These are phyloP conservation scores for Stenchaetothrips biformis DNA, from an alignment of 2,888 invertebrate species.

Conservation along the genomic window DNA sequence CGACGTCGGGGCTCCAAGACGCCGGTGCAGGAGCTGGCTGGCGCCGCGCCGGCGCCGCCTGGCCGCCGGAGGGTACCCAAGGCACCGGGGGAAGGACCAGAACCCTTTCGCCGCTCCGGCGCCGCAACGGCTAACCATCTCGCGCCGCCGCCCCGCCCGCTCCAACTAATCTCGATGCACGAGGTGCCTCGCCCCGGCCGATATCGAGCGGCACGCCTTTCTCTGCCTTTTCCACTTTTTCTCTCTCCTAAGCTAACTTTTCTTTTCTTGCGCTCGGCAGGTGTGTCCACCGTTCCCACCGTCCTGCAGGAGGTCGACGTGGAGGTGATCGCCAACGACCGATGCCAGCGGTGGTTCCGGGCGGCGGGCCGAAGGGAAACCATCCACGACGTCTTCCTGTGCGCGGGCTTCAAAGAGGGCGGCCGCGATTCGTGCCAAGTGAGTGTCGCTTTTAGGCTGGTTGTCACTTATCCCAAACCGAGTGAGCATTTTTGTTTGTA, in stretches of 20 bases:
- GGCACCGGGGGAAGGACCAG: not conserved
- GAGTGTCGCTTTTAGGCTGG: constrained; percentile 30
- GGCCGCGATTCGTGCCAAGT: constrained; percentile 58
- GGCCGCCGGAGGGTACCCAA: too few species aligned
- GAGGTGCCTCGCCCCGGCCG: not conserved
- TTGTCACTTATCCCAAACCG: not conserved
- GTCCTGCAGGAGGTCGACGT: constrained; percentile 59
- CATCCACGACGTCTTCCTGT: constrained; percentile 89
- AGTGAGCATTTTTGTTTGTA: not conserved
- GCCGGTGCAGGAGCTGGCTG: not conserved
- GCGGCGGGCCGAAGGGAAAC: constrained; percentile 84
- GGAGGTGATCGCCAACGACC: constrained; percentile 75
- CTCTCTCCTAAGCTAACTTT: not conserved
- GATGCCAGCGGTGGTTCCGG: constrained; percentile 89
- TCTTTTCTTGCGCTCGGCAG: constrained; percentile 37
- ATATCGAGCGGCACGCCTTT: too few species aligned
- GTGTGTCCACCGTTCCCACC: constrained; percentile 68
- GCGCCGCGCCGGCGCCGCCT: not conserved
- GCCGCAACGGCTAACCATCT: not conserved
- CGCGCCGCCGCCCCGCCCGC: not conserved
- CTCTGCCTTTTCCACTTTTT: not conserved
- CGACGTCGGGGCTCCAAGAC: not conserved
- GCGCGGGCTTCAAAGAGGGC: constrained; percentile 89
- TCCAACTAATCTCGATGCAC: not conserved
- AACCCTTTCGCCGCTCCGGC: not conserved